Evolutionary conservation across 2,888 invertebrate genomes (phyloP), one percentile per base, ranked within the genome.

Genomic region (Drosophila formosana): DNA sequence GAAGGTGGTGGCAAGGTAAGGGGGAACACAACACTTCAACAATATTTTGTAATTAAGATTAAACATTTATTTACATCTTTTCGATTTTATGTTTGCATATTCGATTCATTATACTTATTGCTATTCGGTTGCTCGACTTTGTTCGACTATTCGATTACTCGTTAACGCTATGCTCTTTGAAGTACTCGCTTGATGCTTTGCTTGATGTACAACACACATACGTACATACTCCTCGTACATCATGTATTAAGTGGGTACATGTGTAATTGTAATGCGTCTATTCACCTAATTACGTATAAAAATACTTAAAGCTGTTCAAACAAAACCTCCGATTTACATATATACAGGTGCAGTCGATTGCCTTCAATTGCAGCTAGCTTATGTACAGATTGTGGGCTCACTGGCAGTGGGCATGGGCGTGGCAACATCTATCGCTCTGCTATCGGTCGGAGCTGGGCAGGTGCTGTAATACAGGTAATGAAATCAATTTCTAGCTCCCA

Each of bases 231-330:
- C 32, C 32, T 32, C 32, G 9, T 32, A 8, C 32, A 13, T n/a
- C 9, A 18, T n/a, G 18, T 50, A 6, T n/a, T 32, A 45, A 32
- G 30, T 11, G 45, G n/a, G 18, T 18, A 18, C 18, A 32, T 3
- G 32, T 32, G 32, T 32, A 32, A 32, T 5, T 66, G 41, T 51
- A 52, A 61, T 72, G 72, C 61, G 61, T 37, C 73, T 72, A 58
- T 53, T 61, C 43, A 76, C 84, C 76, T 87, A 84, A 79, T 82
- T 89, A 85, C 74, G 82, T 87, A 87, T 88, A 89, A 87, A 87
- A 87, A 87, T 89, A 87, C 88, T 87, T 87, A 87, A 82, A 85
- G 86, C 78, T 83, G 78, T 65, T 61, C 75, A 75, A 77, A 66
- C 67, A 76, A 67, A 68, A 77, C 63, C 64, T 57, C 39, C 63